These are phyloP conservation scores for Eulithis testata DNA, from an alignment of 2,888 invertebrate species.

Conservation along the genomic window DNA sequence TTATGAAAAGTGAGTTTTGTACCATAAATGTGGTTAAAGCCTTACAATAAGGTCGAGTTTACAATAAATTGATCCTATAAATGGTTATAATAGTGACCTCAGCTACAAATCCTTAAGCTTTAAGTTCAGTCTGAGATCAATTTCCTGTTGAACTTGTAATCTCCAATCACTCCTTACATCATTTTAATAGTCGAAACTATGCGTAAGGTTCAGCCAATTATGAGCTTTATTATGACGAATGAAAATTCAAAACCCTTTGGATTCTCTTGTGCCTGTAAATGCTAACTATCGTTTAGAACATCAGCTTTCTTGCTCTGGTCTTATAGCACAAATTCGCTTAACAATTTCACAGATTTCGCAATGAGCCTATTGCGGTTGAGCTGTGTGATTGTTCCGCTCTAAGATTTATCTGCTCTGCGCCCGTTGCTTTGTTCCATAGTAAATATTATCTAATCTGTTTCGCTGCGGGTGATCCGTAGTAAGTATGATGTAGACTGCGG, in stretches of 20 bases:
- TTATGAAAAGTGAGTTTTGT: too few relatives aligned
- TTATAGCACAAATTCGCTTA: neutral
- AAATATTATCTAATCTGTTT: slow-evolving; percentile 7
- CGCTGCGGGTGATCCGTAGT: neutral
- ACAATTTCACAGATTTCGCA: neutral
- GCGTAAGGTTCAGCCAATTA: neutral
- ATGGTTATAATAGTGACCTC: neutral
- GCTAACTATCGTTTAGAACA: neutral
- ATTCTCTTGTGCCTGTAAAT: neutral
- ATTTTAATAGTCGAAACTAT: slow-evolving; percentile 13
- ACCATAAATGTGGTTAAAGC: too few relatives aligned
- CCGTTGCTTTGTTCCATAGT: slow-evolving; percentile 1
- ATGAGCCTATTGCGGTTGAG: slow-evolving; percentile 4
- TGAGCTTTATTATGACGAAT: slow-evolving; percentile 1
- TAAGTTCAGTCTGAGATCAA: slow-evolving; percentile 24
- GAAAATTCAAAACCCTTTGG: slow-evolving; percentile 1
- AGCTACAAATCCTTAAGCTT: slow-evolving; percentile 11
- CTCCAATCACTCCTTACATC: slow-evolving; percentile 23
- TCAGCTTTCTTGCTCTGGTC: neutral
- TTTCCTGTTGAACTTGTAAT: slow-evolving; percentile 30
- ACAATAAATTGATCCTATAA: slow-evolving; percentile 1
- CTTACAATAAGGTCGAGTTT: neutral
- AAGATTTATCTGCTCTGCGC: neutral
- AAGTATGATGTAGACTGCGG: slow-evolving; percentile 11
- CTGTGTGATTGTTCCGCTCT: slow-evolving; percentile 2